phyloP scores from a whole-genome alignment of 1,140 invertebrate species.

The Heliconius nattereri region DNA sequence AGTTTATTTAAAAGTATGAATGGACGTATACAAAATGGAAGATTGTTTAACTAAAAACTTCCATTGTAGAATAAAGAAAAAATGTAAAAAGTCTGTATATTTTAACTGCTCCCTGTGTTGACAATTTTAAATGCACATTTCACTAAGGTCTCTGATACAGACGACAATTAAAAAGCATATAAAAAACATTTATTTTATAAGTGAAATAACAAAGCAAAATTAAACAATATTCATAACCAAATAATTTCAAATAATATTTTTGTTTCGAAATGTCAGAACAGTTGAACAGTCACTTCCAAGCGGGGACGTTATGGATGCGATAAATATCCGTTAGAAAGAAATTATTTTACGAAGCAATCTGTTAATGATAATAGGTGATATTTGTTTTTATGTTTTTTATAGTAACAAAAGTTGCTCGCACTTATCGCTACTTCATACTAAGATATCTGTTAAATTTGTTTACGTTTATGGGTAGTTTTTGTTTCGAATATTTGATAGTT shows the following conservation, averaged over 20 bases:
- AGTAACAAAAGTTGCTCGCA: too few relatives aligned
- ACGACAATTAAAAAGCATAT: constrained; percentile 58
- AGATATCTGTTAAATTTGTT: too few relatives aligned
- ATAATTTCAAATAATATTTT: constrained; percentile 1
- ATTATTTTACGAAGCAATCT: too few relatives aligned
- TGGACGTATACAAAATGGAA: constrained; percentile 13
- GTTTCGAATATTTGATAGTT: too few relatives aligned
- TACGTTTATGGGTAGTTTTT: too few relatives aligned
- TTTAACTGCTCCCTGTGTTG: constrained; percentile 60
- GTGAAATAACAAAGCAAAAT: constrained; percentile 51
- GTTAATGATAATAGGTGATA: too few relatives aligned
- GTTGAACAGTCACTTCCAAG: constrained; percentile 1
- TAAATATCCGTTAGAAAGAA: too few relatives aligned
- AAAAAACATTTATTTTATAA: constrained; percentile 45
- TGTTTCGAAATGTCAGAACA: neutral
- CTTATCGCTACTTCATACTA: too few relatives aligned
- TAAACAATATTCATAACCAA: constrained; percentile 35
- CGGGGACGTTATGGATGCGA: too few relatives aligned
- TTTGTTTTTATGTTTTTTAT: too few relatives aligned
- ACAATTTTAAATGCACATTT: constrained; percentile 68
- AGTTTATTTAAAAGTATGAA: constrained; percentile 9
- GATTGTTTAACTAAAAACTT: neutral
- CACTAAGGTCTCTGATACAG: constrained; percentile 60
- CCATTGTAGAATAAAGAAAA: neutral
- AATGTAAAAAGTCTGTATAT: constrained; percentile 28